These are phyloP conservation scores for Xenotilapia longispinis DNA, from an alignment of 2,113 vertebrate genomes.

Conservation along the genomic window DNA sequence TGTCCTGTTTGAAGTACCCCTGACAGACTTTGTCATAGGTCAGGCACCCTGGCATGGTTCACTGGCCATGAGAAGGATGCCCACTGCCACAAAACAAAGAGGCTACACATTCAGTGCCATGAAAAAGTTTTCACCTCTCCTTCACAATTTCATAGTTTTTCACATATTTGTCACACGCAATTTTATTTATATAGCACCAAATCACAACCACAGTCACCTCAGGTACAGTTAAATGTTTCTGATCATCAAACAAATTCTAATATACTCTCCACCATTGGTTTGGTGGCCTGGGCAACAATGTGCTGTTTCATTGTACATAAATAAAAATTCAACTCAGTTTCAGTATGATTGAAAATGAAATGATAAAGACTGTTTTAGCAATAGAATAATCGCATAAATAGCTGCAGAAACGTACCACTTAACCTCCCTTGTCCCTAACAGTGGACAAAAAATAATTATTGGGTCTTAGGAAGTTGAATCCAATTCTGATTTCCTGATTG, in stretches of 20 bases:
- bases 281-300: not conserved
- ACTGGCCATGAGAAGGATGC: slow-evolving; percentile 56
- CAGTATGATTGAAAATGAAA: not conserved
- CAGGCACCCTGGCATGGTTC: slow-evolving; percentile 51
- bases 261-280: not conserved
- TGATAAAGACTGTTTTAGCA: not conserved
- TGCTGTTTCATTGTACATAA: not conserved
- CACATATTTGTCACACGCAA: not conserved
- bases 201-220: not conserved
- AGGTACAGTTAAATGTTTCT: not conserved
- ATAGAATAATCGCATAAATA: not conserved
- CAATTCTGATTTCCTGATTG: not conserved
- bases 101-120: not conserved
- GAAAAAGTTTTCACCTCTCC: not conserved
- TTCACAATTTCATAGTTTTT: not conserved
- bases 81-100: not conserved
- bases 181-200: not conserved
- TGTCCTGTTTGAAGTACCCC: slow-evolving; percentile 78
- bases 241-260: not conserved
- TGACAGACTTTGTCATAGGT: slow-evolving; percentile 39
- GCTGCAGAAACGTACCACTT: not conserved
- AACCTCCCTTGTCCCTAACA: not conserved
- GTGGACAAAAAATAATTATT: not conserved
- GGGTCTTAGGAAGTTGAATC: not conserved
- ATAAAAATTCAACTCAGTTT: not conserved